Evolutionary conservation across 2,888 invertebrate species (phyloP).

Genomic region (Marronus borbonicus): DNA sequence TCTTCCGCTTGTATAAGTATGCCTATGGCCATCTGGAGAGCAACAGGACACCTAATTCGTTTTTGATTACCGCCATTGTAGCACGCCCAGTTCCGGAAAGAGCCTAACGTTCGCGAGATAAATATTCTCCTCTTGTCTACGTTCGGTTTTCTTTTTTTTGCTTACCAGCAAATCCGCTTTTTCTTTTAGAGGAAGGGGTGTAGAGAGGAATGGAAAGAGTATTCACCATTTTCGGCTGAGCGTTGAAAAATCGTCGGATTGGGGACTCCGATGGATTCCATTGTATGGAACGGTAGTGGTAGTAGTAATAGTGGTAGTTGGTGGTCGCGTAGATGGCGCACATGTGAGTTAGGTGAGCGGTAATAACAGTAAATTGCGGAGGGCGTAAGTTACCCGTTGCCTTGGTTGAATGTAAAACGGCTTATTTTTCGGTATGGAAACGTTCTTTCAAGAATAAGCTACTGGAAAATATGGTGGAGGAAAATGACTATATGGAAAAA

Average conservation of each 20-base stretch:
- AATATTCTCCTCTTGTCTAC: slow-evolving; percentile 16
- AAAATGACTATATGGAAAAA: too few relatives aligned
- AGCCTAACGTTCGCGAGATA: slow-evolving; percentile 7
- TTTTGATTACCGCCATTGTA: slow-evolving; percentile 42
- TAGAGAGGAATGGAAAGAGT: not conserved
- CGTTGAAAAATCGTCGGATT: too few relatives aligned
- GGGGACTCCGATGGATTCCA: not conserved
- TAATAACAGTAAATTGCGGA: slow-evolving; percentile 26
- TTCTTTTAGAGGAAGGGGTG: not conserved
- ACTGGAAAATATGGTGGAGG: too few relatives aligned
- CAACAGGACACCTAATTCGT: slow-evolving; percentile 43
- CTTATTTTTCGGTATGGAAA: slow-evolving; percentile 1
- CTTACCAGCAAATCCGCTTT: not conserved
- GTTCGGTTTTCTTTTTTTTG: not conserved
- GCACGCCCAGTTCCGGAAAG: slow-evolving; percentile 12
- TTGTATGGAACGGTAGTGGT: not conserved
- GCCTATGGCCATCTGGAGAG: slow-evolving; percentile 13
- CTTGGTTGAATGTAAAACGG: slow-evolving; percentile 25
- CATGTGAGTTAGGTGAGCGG: not conserved
- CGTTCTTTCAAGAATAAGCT: not conserved
- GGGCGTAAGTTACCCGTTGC: slow-evolving; percentile 10
- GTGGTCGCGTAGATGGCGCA: not conserved
- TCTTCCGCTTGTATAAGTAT: not conserved
- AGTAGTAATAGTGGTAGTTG: not conserved
- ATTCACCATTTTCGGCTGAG: not conserved